These are phyloP conservation scores for Ectemnius lituratus DNA, from an alignment of 2,888 invertebrate species.

Conservation along the genomic window DNA sequence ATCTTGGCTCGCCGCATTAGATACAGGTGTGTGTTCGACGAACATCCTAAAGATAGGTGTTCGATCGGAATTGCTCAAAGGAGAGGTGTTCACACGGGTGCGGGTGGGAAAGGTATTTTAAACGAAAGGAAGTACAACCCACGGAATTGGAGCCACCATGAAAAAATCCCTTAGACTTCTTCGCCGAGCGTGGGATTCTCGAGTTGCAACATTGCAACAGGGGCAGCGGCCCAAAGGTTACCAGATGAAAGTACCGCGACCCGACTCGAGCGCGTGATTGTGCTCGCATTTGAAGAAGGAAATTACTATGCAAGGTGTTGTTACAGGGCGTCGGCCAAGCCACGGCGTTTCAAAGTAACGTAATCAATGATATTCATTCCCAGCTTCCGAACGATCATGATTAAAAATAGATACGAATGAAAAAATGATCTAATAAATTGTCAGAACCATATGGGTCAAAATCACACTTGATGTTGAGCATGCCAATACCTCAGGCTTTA, in stretches of 20 bases:
- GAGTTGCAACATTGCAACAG: slow-evolving; percentile 53
- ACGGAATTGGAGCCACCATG: background rate
- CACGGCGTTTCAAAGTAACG: background rate
- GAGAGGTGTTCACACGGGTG: background rate
- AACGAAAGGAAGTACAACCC: slow-evolving; percentile 6
- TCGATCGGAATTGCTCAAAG: too few species aligned
- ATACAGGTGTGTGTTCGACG: too few species aligned
- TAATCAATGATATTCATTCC: background rate
- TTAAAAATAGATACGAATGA: background rate
- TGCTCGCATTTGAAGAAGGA: slow-evolving; percentile 49
- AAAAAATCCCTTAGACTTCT: slow-evolving; percentile 25
- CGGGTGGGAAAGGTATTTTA: background rate
- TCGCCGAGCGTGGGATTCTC: slow-evolving; percentile 48
- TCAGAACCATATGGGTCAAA: background rate
- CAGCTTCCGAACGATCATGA: background rate
- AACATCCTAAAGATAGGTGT: too few species aligned
- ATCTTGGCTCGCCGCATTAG: too few species aligned
- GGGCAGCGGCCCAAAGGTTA: slow-evolving; percentile 65
- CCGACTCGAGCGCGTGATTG: slow-evolving; percentile 49
- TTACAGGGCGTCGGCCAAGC: slow-evolving; percentile 28
- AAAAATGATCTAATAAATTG: background rate
- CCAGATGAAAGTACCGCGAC: slow-evolving; percentile 70
- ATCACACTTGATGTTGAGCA: slow-evolving; percentile 1
- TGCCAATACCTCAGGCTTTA: background rate
- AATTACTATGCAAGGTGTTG: slow-evolving; percentile 35